Base-by-base conservation (phyloP, 2,113 vertebrate genomes). In the Catharus bicknelli region DNA sequence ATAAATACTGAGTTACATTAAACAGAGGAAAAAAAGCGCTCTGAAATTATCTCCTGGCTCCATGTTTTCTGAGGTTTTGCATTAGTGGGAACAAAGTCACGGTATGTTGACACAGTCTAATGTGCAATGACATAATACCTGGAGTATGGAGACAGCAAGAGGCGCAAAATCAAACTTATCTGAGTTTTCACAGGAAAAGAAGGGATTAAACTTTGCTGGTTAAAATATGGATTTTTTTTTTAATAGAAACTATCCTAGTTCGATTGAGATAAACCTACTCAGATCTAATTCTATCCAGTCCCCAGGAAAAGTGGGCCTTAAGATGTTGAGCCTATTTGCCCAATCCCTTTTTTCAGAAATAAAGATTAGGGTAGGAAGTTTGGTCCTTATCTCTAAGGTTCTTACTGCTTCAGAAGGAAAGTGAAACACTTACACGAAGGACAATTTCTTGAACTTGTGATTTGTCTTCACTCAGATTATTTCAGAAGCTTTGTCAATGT, bases 101-200 rank as follows among this genome's bases (percentile, higher is more conserved):
- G 55, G 94, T 94, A 92, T 94, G 94, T 95, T 95, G 90, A 96
- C 93, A 95, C 66, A 92, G 88, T 78, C 84, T 97, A 95, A 95
- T 97, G 77, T 80, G 85, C 53, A 84, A 15, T 96, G 90, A 96
- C 94, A 94, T 96, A 88, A 96, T 95, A 95, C 69, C 94, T 97
- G 91, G 84, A 94, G 95, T 95, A 95, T 67, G 51, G 82, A 97
- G 88, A 92, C 84, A 95, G 87, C 63, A 5, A 95, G 74, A 95
- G 80, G 91, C 83, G 5, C 92, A 95, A 95, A 96, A 97, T 94
- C 91, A 94, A 95, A 96, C 88, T 94, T 91, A 92, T 93, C 93
- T 96, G 84, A 97, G 91, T 95, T 97, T 97, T 97, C 83, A 73
- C 77, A 90, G 93, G 69, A 93, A 96, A 95, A 96, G 86, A 96